Evolutionary conservation across 1,140 invertebrate species (phyloP).

Genomic region (Camponotus pennsylvanicus): DNA sequence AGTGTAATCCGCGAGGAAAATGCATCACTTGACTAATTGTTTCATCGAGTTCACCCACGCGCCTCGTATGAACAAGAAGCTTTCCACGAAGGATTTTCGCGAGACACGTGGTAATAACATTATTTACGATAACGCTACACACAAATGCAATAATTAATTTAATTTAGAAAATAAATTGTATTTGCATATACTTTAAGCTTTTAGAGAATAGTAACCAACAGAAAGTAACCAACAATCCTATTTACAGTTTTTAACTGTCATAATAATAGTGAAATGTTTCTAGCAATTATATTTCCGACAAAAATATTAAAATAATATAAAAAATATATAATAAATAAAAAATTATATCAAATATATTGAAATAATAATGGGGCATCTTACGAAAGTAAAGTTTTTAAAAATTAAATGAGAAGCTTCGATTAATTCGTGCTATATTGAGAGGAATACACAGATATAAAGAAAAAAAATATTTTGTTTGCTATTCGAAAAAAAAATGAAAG

Average conservation of each 20-base stretch:
- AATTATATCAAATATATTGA: background rate
- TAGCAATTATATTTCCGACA: background rate
- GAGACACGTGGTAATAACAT: background rate
- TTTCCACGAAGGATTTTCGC: background rate
- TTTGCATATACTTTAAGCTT: background rate
- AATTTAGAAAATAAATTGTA: conserved; percentile 41
- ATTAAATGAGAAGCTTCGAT: background rate
- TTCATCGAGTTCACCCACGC: background rate
- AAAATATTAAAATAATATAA: background rate
- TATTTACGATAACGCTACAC: background rate
- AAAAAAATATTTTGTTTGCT: background rate
- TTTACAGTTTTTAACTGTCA: background rate
- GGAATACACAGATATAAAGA: background rate
- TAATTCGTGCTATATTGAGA: background rate
- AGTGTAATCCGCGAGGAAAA: background rate
- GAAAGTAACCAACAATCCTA: too few species aligned
- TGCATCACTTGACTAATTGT: conserved; percentile 12
- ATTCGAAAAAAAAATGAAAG: background rate
- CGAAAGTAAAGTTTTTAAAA: background rate
- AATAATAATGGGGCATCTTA: background rate
- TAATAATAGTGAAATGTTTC: background rate
- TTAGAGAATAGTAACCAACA: background rate
- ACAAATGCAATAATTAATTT: conserved; percentile 19
- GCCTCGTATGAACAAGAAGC: background rate
- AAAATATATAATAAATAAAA: too few species aligned